Conservation (phyloP, 2,797 vertebrate species). For the Pseudomugil gertrudae region DNA sequence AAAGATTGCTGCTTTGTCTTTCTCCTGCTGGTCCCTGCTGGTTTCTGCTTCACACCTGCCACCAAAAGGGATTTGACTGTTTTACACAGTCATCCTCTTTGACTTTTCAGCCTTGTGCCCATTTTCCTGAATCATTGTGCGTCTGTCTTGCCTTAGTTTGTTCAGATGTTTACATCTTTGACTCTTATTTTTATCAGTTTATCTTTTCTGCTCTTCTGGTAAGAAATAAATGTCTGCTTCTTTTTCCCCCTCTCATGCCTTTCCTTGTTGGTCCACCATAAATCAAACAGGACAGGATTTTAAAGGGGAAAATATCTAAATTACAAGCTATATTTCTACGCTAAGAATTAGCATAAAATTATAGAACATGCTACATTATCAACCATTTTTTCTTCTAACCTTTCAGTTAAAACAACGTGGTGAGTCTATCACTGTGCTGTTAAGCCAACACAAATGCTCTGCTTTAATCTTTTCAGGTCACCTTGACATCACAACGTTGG, state of each 20-base stretch:
- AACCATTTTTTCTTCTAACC: background rate
- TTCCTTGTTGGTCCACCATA: background rate
- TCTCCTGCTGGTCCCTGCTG: background rate
- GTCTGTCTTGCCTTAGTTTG: background rate
- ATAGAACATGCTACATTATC: background rate
- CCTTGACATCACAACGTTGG: conserved; percentile 37
- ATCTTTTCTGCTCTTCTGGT: background rate
- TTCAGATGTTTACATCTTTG: background rate
- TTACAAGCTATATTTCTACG: background rate
- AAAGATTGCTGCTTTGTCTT: background rate
- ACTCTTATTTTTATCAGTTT: background rate
- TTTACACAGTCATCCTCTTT: background rate
- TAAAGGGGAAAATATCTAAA: no score
- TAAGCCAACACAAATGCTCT: background rate
- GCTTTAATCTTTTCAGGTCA: conserved; percentile 35
- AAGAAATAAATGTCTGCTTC: background rate
- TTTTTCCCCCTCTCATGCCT: background rate
- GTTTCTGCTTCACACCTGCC: background rate
- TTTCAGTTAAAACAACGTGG: no score
- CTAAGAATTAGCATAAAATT: background rate
- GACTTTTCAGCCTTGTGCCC: background rate
- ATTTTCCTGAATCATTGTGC: background rate
- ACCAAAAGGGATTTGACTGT: background rate
- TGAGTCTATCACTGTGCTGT: background rate
- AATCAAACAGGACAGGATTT: background rate